Percentiles rank a stretch among this genome's conserved stretches.
Evolutionary conservation across 2,797 vertebrate genomes (phyloP).

Genomic region (Falco berigora): DNA sequence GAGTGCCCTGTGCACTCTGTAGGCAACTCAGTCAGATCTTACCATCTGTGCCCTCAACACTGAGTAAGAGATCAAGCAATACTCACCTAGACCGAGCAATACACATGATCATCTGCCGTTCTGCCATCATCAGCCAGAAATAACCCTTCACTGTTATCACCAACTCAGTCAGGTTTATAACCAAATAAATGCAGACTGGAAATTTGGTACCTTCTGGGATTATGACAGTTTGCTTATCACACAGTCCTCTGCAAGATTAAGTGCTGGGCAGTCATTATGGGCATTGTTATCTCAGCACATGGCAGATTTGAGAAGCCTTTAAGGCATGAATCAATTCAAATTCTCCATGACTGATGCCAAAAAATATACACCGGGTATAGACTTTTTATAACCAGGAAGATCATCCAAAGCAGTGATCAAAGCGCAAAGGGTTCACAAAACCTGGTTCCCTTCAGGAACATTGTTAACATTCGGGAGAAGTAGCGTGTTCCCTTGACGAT

Average conservation of each 20-base stretch:
- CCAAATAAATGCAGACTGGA: background rate
- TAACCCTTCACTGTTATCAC: background rate
- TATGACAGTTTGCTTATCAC: background rate
- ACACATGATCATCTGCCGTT: background rate
- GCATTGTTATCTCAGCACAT: background rate
- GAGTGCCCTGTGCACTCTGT: too few relatives aligned
- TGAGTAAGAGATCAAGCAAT: accelerated
- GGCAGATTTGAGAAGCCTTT: background rate
- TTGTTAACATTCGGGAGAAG: background rate
- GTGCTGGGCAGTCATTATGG: background rate
- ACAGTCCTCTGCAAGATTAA: background rate
- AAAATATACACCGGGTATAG: background rate
- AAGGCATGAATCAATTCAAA: background rate
- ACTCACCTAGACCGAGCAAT: accelerated
- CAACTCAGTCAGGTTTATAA: background rate
- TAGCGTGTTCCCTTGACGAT: background rate
- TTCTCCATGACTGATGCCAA: background rate
- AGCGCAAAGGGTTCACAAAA: background rate
- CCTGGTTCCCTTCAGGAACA: background rate
- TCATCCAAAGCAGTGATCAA: background rate
- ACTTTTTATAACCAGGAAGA: background rate
- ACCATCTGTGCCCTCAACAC: background rate
- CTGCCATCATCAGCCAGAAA: background rate
- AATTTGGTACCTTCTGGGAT: background rate
- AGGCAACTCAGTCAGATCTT: background rate